phyloP scores from a whole-genome alignment of 2,113 vertebrate genomes.

The Echinops telfairi region DNA sequence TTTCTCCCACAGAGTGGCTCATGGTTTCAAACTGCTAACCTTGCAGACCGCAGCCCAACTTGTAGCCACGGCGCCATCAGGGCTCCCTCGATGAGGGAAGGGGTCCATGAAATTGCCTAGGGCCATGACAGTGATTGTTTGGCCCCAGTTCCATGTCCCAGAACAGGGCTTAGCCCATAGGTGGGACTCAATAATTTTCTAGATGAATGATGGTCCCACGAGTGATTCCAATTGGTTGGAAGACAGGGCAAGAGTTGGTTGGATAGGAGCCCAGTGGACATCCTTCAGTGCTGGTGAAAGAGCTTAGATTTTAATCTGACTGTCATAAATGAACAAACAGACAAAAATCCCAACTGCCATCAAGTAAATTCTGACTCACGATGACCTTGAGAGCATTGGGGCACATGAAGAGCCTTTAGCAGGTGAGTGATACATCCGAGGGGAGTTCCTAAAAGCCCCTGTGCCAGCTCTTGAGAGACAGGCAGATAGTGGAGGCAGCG shows the following conservation, averaged over 20 bases:
- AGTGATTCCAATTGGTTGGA: background rate
- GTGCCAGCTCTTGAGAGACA: background rate
- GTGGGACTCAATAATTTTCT: background rate
- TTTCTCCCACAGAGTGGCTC: background rate
- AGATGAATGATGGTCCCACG: background rate
- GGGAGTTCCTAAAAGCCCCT: background rate
- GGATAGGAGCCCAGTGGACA: background rate
- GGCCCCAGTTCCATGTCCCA: background rate
- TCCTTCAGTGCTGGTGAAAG: background rate
- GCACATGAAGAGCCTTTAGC: background rate
- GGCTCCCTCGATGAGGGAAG: background rate
- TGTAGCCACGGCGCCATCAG: background rate
- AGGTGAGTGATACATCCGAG: too few species aligned
- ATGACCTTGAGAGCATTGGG: background rate
- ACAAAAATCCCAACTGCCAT: too few species aligned
- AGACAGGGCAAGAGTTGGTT: background rate
- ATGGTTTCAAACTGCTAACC: background rate
- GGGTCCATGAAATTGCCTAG: background rate
- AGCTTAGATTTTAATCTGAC: background rate
- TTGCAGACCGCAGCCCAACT: background rate
- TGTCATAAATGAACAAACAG: too few species aligned
- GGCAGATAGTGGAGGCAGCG: background rate
- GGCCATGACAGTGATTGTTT: too few species aligned
- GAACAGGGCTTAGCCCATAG: background rate
- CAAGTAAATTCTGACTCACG: too few species aligned